Base-by-base conservation (phyloP, 2,888 invertebrate species). In the Drosophila picticornis region DNA sequence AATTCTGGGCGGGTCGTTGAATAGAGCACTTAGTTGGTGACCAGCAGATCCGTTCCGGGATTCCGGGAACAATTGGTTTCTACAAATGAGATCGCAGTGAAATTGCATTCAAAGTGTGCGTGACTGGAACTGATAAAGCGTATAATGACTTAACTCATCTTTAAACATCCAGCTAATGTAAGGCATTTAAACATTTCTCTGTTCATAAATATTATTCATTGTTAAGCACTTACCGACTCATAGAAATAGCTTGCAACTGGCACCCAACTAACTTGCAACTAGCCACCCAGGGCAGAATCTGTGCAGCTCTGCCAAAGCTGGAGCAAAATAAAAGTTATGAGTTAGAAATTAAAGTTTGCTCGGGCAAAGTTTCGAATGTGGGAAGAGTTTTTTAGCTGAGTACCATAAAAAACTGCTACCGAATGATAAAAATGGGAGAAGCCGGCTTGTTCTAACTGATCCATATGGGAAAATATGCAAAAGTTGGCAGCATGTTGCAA, bases 341-440 rank as follows among this genome's bases (percentile, higher is more conserved):
- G 86, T 83, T 71, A 71, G 79, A 84, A 83, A 84, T 88, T 84
- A 83, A 86, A 86, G 86, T 88, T 84, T 88, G 76, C 40, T 69
- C 65, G 59, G 69, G 56, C 59, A 52, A 67, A 74, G 57, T 67
- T 73, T 32, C 38, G 32, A 32, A 57, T 55, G 34, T 22, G 68
- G 53, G 16, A 38, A 55, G 51, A 59, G 64, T 70, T 72, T 62
- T 62, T 57, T 31, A 64, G 74, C 52, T 62, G 66, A 60, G 58
- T 70, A 34, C 64, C 73, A 69, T 70, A 64, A 64, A 83, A 84
- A 80, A 72, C 65, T 58, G 57, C 72, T 51, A 36, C 69, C 70
- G 88, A 88, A 85, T 78, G 88, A 78, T 71, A 80, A 84, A 88
- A 78, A 71, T 76, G 70, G 70, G 73, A 78, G 76, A 83, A 76